phyloP scores from a whole-genome alignment of 1,140 invertebrate species.

The Oedothorax gibbosus region DNA sequence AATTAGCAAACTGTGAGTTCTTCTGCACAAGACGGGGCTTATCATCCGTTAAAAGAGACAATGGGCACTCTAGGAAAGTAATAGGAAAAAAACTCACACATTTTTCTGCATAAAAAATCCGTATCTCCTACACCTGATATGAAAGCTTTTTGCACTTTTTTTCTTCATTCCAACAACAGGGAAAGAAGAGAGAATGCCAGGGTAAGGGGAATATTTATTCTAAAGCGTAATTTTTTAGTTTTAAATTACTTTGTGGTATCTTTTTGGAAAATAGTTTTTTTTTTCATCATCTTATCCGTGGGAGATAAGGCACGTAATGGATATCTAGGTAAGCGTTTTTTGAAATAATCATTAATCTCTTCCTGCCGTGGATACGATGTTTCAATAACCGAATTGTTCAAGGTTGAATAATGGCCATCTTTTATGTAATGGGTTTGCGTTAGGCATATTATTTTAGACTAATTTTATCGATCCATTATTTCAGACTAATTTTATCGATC shows the following conservation, averaged over 20 bases:
- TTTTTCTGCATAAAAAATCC: neutral
- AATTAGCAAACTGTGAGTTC: constrained; percentile 9
- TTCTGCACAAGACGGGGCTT: neutral
- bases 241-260: constrained; percentile 23
- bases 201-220: constrained; percentile 25
- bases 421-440: no score
- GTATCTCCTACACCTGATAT: constrained; percentile 7
- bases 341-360: neutral
- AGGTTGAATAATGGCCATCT: no score
- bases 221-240: constrained; percentile 17
- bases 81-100: neutral
- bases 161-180: constrained; percentile 8
- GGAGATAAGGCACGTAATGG: constrained; percentile 3
- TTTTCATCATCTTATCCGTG: no score
- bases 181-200: neutral
- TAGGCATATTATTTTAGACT: no score
- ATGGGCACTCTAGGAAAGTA: constrained; percentile 13
- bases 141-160: constrained; percentile 17
- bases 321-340: neutral
- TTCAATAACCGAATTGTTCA: no score
- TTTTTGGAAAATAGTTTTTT: neutral
- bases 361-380: no score
- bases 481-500: no score
- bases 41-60: constrained; percentile 26
- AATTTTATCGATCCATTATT: no score